Percentiles rank a stretch among this genome's conserved stretches.
Evolutionary conservation across 2,113 vertebrate genomes (phyloP).

Genomic region (Tympanuchus pallidicinctus): DNA sequence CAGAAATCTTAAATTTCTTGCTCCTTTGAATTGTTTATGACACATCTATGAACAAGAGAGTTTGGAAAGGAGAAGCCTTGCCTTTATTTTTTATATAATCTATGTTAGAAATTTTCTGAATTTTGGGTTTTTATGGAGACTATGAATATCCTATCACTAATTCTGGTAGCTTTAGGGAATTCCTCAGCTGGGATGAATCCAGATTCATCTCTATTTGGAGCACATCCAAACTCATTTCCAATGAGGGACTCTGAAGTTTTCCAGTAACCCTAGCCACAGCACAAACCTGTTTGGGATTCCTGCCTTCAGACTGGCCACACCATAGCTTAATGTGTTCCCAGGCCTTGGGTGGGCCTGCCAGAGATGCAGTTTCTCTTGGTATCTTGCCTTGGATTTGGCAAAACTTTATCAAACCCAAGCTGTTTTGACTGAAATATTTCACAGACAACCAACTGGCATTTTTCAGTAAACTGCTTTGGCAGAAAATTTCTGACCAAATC

Average conservation of each 20-base stretch:
- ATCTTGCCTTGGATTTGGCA: conserved; percentile 29
- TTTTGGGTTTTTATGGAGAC: background rate
- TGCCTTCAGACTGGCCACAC: conserved; percentile 50
- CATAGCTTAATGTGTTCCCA: conserved; percentile 48
- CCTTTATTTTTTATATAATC: background rate
- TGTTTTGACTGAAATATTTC: conserved; percentile 54
- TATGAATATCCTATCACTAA: conserved; percentile 4
- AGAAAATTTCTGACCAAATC: background rate
- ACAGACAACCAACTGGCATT: conserved; percentile 21
- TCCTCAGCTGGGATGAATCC: conserved; percentile 47
- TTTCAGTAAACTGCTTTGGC: conserved; percentile 17
- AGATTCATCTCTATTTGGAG: conserved; percentile 56
- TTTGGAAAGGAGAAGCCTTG: background rate
- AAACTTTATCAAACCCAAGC: conserved; percentile 38
- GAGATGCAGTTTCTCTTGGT: conserved; percentile 43
- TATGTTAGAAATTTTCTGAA: background rate
- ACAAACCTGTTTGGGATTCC: conserved; percentile 12
- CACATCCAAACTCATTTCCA: conserved; percentile 34
- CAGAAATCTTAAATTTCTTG: background rate
- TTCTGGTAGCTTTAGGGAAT: conserved; percentile 64
- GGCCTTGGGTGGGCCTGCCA: conserved; percentile 35
- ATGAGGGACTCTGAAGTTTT: conserved; percentile 33
- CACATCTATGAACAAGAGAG: background rate
- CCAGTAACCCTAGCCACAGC: conserved; percentile 15
- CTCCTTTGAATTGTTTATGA: background rate